phyloP scores from a whole-genome alignment of 2,888 invertebrate species.

The Agrenia bidenticulata region DNA sequence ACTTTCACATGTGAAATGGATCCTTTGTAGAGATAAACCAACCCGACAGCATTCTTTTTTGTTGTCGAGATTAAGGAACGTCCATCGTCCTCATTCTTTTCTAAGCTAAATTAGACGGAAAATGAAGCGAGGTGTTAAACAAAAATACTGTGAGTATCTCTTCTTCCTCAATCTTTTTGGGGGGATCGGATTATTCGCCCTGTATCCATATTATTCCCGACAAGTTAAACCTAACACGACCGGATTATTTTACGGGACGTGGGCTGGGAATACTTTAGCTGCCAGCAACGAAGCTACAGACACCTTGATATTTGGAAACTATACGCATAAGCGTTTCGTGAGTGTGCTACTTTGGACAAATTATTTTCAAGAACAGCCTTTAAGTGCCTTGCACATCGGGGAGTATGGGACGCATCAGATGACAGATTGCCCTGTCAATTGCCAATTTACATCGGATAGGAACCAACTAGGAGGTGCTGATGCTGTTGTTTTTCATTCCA shows the following conservation, averaged over 20 bases:
- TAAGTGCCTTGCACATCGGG: not conserved
- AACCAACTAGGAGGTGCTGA: constrained; percentile 21
- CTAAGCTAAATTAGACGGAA: not conserved
- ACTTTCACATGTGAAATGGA: too few species aligned
- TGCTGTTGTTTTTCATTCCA: constrained; percentile 35
- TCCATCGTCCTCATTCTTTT: not conserved
- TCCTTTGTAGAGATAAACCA: too few species aligned
- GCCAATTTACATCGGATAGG: constrained; percentile 25
- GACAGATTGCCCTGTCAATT: constrained; percentile 22
- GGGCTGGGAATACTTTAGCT: too few species aligned
- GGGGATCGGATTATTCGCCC: not conserved
- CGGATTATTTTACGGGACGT: not conserved
- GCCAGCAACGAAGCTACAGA: too few species aligned
- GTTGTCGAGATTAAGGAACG: too few species aligned
- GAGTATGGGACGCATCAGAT: not conserved
- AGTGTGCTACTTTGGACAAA: constrained; percentile 33
- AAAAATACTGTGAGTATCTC: constrained; percentile 21
- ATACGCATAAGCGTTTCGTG: not conserved
- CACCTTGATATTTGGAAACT: too few species aligned
- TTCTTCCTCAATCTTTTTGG: constrained; percentile 17
- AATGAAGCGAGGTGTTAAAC: constrained; percentile 21
- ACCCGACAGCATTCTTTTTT: too few species aligned
- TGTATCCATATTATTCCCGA: not conserved
- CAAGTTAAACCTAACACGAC: too few species aligned
- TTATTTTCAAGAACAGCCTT: constrained; percentile 22